phyloP scores from a whole-genome alignment of 2,888 invertebrate species.

The Eupsilia transversa region DNA sequence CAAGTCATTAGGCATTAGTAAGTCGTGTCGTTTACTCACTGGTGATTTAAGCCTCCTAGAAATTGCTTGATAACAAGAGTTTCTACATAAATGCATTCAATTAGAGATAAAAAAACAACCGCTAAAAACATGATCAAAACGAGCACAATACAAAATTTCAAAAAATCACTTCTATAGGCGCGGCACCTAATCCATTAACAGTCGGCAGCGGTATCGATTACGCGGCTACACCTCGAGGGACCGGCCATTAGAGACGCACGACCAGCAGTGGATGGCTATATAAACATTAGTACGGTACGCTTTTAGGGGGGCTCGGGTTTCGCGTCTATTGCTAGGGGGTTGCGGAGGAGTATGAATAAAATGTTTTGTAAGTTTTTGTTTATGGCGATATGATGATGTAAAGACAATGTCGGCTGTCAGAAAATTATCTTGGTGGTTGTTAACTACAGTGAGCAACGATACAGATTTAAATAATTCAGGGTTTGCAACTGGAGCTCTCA shows the following conservation, averaged over 20 bases:
- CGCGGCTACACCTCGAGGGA: slow-evolving; percentile 65
- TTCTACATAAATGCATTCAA: neutral
- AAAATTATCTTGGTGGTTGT: neutral
- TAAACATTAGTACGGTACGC: slow-evolving; percentile 60
- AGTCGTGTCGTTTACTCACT: neutral
- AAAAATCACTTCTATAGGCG: slow-evolving; percentile 57
- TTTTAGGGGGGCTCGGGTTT: slow-evolving; percentile 62
- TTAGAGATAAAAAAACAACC: neutral
- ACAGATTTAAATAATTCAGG: neutral
- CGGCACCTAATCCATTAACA: slow-evolving; percentile 67
- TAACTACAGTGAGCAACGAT: neutral
- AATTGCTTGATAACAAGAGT: neutral
- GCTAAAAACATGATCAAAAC: neutral
- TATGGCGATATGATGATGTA: slow-evolving; percentile 6
- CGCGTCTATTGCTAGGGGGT: slow-evolving; percentile 38
- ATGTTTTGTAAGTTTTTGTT: slow-evolving; percentile 32
- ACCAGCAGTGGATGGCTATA: slow-evolving; percentile 63
- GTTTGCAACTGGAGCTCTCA: neutral
- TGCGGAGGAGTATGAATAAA: slow-evolving; percentile 31
- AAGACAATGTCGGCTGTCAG: neutral
- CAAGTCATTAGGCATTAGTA: neutral
- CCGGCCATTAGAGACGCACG: slow-evolving; percentile 68
- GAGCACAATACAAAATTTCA: neutral
- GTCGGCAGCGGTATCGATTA: slow-evolving; percentile 65
- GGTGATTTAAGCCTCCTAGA: too few species aligned